Evolutionary conservation across 2,797 vertebrate genomes (phyloP), one percentile per base, ranked within the genome.

Genomic region (Enteromius argenteus): DNA sequence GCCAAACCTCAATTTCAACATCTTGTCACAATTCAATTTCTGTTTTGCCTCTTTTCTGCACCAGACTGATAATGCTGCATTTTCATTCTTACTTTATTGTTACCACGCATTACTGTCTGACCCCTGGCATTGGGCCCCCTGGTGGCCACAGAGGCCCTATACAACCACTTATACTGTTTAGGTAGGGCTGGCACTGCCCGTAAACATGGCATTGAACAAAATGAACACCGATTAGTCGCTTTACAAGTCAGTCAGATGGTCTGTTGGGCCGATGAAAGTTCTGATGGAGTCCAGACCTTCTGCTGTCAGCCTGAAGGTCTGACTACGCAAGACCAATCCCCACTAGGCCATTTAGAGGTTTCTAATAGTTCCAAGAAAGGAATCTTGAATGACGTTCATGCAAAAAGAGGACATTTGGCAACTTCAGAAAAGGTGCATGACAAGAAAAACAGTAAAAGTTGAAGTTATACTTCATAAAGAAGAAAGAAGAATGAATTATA

Each of bases 381-480:
- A 67, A 53, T 53, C 42, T 75, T 85, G 46, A 85, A 74, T 85
- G 44, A 83, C 39, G 30, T 58, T 83, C 66, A 64, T 42, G 69
- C 32, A 68, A 35, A 78, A 44, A 64, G 68, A 81, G 56, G 46
- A 56, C 49, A 82, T 27, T 79, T 84, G 19, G 84, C 82, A 72
- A 81, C 77, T 62, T 84, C 13, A 80, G 30, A 71, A 68, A 68
- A 76, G 72, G 56, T 73, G 72, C 46, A 82, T 46, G 44, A 53
- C 15, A 83, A 87, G 62, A 75, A 66, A 87, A 69, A 69, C 78
- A 84, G 78, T 79, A 87, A 84, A 68, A 49, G 32, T 39, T 74
- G 71, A 80, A 86, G 46, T 84, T 84, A 86, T 80, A 81, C 74
- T 81, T 86, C 66, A 37, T 8, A n/a, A 62, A 81, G 72, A 86